These are phyloP conservation scores for Pelecanus crispus DNA, from an alignment of 2,113 vertebrate species.

Conservation along the genomic window DNA sequence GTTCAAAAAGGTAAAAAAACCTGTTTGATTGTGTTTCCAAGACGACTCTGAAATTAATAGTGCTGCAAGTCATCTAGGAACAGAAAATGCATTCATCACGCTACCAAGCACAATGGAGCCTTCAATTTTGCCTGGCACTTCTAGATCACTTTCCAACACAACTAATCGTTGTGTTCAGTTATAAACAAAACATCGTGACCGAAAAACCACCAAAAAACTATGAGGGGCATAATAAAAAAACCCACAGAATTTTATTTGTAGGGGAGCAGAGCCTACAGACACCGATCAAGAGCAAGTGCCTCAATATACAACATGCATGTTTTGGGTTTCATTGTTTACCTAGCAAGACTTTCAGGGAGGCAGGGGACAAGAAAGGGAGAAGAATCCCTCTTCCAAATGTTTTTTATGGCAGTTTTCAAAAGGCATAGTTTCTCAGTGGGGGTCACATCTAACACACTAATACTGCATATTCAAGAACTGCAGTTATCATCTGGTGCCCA, in stretches of 20 bases:
- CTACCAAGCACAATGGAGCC: not conserved
- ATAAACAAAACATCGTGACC: not conserved
- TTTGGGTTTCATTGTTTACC: not conserved
- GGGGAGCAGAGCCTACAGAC: not conserved
- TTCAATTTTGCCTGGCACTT: not conserved
- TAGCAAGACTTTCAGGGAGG: not conserved
- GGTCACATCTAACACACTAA: not conserved
- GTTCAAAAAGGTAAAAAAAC: not conserved
- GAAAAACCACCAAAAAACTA: not conserved
- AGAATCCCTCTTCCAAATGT: not conserved
- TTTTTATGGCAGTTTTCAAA: not conserved
- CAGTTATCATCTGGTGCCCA: not conserved
- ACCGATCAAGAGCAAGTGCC: not conserved
- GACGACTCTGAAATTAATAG: not conserved
- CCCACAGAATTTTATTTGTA: not conserved
- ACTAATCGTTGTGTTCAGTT: not conserved
- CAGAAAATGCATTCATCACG: not conserved
- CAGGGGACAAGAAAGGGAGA: not conserved
- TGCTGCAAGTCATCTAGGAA: not conserved
- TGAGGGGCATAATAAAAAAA: not conserved
- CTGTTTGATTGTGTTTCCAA: not conserved
- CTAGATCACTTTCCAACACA: not conserved
- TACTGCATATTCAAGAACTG: not conserved
- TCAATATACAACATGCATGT: not conserved
- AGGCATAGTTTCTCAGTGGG: not conserved